phyloP scores from a whole-genome alignment of 2,113 vertebrate species.

The Aythya baeri region DNA sequence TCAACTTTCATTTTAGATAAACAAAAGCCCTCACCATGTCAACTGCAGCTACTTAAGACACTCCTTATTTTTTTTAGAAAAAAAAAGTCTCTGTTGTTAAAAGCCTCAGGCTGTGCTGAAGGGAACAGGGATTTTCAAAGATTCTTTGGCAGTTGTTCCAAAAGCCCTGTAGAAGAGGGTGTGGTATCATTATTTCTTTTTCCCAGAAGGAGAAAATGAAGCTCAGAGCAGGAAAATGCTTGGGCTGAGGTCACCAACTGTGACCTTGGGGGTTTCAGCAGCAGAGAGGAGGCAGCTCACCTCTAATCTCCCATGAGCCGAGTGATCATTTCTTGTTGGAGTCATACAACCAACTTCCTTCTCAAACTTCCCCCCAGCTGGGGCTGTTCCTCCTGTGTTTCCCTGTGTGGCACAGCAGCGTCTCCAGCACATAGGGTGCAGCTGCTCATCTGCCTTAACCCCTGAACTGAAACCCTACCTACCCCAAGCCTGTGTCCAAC shows the following conservation, averaged over 20 bases:
- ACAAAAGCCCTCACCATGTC: not conserved
- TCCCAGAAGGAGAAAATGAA: slow-evolving; percentile 6
- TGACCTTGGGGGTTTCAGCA: not conserved
- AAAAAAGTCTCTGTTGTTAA: not conserved
- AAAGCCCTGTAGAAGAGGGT: not conserved
- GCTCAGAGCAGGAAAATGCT: not conserved
- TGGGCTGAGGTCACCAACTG: not conserved
- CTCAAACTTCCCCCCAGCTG: not conserved
- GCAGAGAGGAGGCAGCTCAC: not conserved
- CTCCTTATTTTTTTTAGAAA: not conserved
- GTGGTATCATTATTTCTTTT: not conserved
- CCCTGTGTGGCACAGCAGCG: not conserved
- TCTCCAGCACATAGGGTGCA: not conserved
- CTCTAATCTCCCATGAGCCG: not conserved
- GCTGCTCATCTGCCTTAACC: not conserved
- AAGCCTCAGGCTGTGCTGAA: not conserved
- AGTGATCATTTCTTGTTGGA: not conserved
- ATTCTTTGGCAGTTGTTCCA: not conserved
- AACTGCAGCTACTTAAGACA: not conserved
- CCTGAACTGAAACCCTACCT: not conserved
- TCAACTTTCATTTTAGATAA: not conserved
- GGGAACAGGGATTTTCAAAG: not conserved
- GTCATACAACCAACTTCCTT: not conserved
- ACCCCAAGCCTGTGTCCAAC: not conserved
- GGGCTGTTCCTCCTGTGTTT: not conserved